Evolutionary conservation across 2,888 invertebrate genomes (phyloP).

Genomic region (Drosophila sordidula): DNA sequence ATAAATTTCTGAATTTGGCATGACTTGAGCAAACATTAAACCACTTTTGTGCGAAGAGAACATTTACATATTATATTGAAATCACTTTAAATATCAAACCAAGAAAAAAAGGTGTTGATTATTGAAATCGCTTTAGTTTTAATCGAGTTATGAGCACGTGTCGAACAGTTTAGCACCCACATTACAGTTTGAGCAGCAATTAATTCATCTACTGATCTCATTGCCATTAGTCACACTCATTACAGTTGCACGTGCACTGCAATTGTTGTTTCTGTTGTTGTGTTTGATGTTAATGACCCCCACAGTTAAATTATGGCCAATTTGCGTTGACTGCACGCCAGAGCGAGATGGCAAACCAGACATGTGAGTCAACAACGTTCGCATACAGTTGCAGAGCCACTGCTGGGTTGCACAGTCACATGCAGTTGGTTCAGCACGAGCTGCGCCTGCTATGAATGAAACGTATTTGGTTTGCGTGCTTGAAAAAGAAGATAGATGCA

Average conservation of each 20-base stretch:
- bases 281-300: constrained; percentile 76
- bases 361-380: constrained; percentile 32
- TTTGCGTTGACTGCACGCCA: constrained; percentile 25
- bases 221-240: constrained; percentile 38
- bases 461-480: constrained; percentile 11
- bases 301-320: constrained; percentile 50
- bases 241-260: constrained; percentile 37
- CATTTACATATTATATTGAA: not conserved
- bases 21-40: too few relatives aligned
- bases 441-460: constrained; percentile 42
- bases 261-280: constrained; percentile 12
- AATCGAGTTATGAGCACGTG: constrained; percentile 3
- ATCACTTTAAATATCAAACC: not conserved
- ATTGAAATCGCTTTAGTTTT: not conserved
- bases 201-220: not conserved
- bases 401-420: constrained; percentile 17
- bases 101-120: not conserved
- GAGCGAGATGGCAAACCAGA: constrained; percentile 35
- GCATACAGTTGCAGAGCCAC: constrained; percentile 54
- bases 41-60: not conserved
- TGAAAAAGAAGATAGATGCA: constrained; percentile 33
- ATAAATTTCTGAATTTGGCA: not conserved
- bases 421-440: not conserved
- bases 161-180: not conserved
- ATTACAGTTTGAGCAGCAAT: constrained; percentile 17